Percentiles rank a stretch among this genome's conserved stretches.
Evolutionary conservation across 1,140 invertebrate species (phyloP).

Genomic region (Bradysia coprophila): DNA sequence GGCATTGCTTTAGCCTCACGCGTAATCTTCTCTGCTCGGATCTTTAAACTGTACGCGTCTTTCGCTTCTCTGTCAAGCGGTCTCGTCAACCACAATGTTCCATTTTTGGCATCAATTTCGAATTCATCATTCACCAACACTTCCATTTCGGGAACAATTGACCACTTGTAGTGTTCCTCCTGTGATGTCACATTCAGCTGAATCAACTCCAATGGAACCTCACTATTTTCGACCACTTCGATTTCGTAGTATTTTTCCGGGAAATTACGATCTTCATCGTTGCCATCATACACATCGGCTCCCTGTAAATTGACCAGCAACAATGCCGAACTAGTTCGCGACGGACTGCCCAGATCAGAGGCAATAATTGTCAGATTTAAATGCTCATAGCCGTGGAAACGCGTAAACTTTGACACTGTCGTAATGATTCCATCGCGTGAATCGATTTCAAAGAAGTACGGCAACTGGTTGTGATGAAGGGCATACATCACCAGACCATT

Average conservation of each 20-base stretch:
- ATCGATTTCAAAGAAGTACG: constrained; percentile 55
- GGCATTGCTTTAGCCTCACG: constrained; percentile 33
- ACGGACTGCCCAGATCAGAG: constrained; percentile 65
- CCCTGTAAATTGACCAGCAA: constrained; percentile 41
- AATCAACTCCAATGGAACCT: constrained; percentile 44
- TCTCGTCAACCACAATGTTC: constrained; percentile 44
- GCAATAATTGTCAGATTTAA: constrained; percentile 59
- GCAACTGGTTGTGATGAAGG: constrained; percentile 36
- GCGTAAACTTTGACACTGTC: constrained; percentile 39
- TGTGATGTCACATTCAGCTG: constrained; percentile 45
- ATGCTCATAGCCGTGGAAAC: constrained; percentile 35
- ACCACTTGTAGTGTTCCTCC: constrained; percentile 20
- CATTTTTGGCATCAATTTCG: constrained; percentile 48
- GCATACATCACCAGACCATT: constrained; percentile 62
- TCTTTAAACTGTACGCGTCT: constrained; percentile 41
- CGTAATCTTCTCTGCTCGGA: constrained; percentile 35
- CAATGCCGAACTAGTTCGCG: constrained; percentile 56
- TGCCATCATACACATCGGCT: constrained; percentile 33
- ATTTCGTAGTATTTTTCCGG: constrained; percentile 57
- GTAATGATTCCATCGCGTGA: constrained; percentile 62
- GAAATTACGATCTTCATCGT: constrained; percentile 37
- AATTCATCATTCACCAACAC: constrained; percentile 28
- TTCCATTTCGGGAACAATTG: constrained; percentile 9
- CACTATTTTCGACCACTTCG: constrained; percentile 54
- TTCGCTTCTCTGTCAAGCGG: constrained; percentile 47